Evolutionary conservation across 2,888 invertebrate species (phyloP).

Genomic region (Erpobdella octoculata): DNA sequence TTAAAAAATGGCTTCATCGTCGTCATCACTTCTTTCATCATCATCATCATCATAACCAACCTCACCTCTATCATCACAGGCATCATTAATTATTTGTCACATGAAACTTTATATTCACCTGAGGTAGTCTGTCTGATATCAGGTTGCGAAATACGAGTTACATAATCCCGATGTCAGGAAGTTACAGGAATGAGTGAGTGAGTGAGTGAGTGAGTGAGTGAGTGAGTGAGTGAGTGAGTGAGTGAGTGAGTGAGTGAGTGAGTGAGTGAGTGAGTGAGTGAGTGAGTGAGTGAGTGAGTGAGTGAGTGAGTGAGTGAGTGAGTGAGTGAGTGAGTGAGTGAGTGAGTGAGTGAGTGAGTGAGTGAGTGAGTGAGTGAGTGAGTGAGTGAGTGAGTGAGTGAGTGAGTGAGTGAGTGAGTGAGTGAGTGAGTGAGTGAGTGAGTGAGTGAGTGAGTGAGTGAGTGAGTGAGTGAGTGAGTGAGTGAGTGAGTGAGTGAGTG

Average conservation of each 20-base stretch:
- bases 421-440: conserved; percentile 18
- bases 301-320: conserved; percentile 26
- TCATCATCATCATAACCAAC: no score
- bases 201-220: neutral
- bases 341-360: conserved; percentile 17
- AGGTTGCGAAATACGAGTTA: no score
- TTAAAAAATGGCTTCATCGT: no score
- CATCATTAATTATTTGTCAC: no score
- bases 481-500: conserved; percentile 29
- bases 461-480: conserved; percentile 18
- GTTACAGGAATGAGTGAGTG: no score
- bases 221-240: neutral
- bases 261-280: conserved; percentile 22
- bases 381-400: conserved; percentile 18
- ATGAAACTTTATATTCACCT: no score
- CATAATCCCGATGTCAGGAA: no score
- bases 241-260: neutral
- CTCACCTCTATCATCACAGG: no score
- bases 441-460: conserved; percentile 17
- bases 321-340: conserved; percentile 24
- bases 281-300: conserved; percentile 31
- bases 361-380: conserved; percentile 18
- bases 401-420: conserved; percentile 19
- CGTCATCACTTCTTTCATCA: no score
- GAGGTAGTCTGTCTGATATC: no score